Evolutionary conservation across 2,797 vertebrate genomes (phyloP).

Genomic region (Chromobotia macracanthus): DNA sequence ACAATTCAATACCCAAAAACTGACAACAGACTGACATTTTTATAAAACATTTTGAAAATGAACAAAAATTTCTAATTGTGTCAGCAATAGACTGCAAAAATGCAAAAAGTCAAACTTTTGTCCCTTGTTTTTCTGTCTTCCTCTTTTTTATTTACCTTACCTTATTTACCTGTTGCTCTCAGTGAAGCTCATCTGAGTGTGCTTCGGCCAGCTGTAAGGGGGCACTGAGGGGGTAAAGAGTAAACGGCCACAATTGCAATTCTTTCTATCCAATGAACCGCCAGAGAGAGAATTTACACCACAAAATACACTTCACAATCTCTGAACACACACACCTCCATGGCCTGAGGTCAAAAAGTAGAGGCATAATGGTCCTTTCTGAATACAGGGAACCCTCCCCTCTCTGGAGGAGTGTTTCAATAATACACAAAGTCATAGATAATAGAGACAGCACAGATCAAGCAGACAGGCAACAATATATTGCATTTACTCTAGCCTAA

Average conservation of each 20-base stretch:
- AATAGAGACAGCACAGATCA: slow-evolving; percentile 8
- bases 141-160: slow-evolving; percentile 71
- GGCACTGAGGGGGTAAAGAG: slow-evolving; percentile 86
- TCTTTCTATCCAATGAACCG: slow-evolving; percentile 85
- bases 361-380: slow-evolving; percentile 51
- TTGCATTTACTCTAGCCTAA: background rate
- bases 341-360: slow-evolving; percentile 60
- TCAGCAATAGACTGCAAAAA: too few relatives aligned
- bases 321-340: slow-evolving; percentile 67
- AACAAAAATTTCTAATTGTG: too few relatives aligned
- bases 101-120: background rate
- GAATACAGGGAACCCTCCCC: slow-evolving; percentile 13
- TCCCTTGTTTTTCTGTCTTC: slow-evolving; percentile 14
- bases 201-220: slow-evolving; percentile 76
- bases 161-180: slow-evolving; percentile 72
- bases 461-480: background rate
- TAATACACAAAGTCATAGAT: slow-evolving; percentile 33
- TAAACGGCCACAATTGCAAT: slow-evolving; percentile 84
- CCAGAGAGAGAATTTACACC: slow-evolving; percentile 84
- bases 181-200: slow-evolving; percentile 80
- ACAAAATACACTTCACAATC: slow-evolving; percentile 80
- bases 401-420: slow-evolving; percentile 3
- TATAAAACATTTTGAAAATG: too few relatives aligned
- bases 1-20: background rate
- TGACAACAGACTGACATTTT: too few relatives aligned